Evolutionary conservation across 2,888 invertebrate genomes (phyloP).

Genomic region (Coenonympha arcania): DNA sequence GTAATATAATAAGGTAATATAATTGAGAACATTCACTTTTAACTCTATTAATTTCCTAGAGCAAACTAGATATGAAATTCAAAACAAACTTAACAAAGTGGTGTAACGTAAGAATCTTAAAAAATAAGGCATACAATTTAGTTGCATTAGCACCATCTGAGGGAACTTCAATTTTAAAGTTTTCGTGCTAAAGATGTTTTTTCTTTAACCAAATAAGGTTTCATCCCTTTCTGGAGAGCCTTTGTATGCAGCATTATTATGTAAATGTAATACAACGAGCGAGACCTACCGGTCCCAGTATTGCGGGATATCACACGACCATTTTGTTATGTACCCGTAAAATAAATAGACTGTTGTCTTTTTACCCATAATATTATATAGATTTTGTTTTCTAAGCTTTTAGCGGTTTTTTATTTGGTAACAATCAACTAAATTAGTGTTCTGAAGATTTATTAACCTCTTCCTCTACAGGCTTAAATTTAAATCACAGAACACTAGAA

Average conservation of each 20-base stretch:
- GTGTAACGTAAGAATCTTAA: slow-evolving; percentile 12
- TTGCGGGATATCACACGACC: slow-evolving; percentile 50
- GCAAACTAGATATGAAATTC: slow-evolving; percentile 1
- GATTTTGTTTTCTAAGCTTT: background rate
- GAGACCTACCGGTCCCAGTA: slow-evolving; percentile 49
- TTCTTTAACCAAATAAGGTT: slow-evolving; percentile 42
- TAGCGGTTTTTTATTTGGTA: background rate
- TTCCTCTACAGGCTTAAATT: too few relatives aligned
- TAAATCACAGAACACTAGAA: too few relatives aligned
- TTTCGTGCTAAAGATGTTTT: slow-evolving; percentile 46
- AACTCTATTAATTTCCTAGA: background rate
- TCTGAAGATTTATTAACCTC: too few relatives aligned
- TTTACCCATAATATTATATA: background rate
- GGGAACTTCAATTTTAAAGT: slow-evolving; percentile 38
- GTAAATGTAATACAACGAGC: slow-evolving; percentile 65
- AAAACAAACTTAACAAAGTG: slow-evolving; percentile 11
- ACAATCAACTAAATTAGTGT: too few relatives aligned
- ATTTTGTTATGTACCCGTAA: slow-evolving; percentile 49
- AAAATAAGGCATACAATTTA: slow-evolving; percentile 36
- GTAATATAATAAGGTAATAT: too few relatives aligned
- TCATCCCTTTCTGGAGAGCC: slow-evolving; percentile 50
- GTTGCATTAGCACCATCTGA: slow-evolving; percentile 37
- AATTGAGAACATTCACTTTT: background rate
- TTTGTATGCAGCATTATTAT: slow-evolving; percentile 65
- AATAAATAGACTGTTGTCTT: slow-evolving; percentile 16